Conservation (phyloP, 2,113 vertebrate genomes). For the Rhipidura dahli region DNA sequence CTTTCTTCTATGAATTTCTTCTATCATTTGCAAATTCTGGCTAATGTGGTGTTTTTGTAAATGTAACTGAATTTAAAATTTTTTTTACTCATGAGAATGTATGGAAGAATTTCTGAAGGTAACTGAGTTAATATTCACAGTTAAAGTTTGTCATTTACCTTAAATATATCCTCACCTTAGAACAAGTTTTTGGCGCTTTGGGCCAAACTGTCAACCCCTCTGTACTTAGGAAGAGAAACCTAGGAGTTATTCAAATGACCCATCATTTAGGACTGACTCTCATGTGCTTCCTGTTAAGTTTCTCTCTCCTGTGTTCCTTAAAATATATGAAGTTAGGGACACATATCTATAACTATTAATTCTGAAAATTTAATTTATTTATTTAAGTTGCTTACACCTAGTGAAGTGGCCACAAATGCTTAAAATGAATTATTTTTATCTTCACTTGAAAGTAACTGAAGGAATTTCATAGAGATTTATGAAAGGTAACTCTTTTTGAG, state of each 20-base stretch:
- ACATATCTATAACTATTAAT: not conserved
- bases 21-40: not conserved
- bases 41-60: not conserved
- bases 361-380: not conserved
- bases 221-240: not conserved
- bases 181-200: not conserved
- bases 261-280: not conserved
- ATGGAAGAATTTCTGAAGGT: not conserved
- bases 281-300: not conserved
- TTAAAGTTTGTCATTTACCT: not conserved
- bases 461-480: not conserved
- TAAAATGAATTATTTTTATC: not conserved
- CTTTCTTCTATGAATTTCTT: constrained; percentile 38
- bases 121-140: not conserved
- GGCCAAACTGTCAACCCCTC: not conserved
- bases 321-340: not conserved
- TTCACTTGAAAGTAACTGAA: not conserved
- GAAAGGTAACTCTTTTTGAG: not conserved
- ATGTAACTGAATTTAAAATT: not conserved
- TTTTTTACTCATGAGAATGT: not conserved
- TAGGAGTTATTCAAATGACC: not conserved
- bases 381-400: not conserved
- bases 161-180: not conserved
- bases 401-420: not conserved
- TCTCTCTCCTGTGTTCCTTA: not conserved